phyloP scores from a whole-genome alignment of 1,140 invertebrate species.

The Cotesia chilonis region DNA sequence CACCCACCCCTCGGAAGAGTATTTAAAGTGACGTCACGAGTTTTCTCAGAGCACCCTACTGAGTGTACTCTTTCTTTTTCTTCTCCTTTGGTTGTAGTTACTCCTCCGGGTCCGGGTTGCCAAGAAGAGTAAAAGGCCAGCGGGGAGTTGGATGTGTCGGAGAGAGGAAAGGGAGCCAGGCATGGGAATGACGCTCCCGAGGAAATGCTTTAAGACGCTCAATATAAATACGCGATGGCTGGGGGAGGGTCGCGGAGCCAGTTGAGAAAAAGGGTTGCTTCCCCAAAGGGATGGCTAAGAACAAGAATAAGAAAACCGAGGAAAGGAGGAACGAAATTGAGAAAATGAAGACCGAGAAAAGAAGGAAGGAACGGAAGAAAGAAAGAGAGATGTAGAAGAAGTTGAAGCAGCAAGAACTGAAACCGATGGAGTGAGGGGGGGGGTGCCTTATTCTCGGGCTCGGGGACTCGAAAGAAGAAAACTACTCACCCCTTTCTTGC shows the following conservation, averaged over 20 bases:
- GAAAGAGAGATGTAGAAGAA: constrained; percentile 9
- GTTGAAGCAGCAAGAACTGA: constrained; percentile 5
- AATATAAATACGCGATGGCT: constrained; percentile 66
- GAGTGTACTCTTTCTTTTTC: background rate
- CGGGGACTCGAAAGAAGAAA: constrained; percentile 51
- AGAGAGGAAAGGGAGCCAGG: constrained; percentile 26
- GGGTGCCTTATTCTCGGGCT: background rate
- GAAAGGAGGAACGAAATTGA: background rate
- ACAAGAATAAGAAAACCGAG: constrained; percentile 41
- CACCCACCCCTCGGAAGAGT: constrained; percentile 37
- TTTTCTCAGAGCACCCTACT: background rate
- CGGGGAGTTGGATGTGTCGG: constrained; percentile 10
- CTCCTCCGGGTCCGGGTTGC: background rate
- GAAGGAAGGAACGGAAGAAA: constrained; percentile 48
- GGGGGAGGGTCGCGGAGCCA: constrained; percentile 32
- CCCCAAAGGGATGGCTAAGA: constrained; percentile 55
- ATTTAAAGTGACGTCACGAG: constrained; percentile 53
- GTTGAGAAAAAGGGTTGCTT: constrained; percentile 66
- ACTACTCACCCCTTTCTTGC: constrained; percentile 66
- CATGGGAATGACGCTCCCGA: constrained; percentile 28
- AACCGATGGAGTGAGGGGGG: constrained; percentile 5
- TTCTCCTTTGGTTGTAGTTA: background rate
- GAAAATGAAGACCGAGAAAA: constrained; percentile 16
- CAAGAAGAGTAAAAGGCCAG: background rate
- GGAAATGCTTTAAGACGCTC: constrained; percentile 67